Percentiles rank a stretch among this genome's conserved stretches.
Conservation (phyloP, 2,888 invertebrate species). For the Xanthorhoe designata region DNA sequence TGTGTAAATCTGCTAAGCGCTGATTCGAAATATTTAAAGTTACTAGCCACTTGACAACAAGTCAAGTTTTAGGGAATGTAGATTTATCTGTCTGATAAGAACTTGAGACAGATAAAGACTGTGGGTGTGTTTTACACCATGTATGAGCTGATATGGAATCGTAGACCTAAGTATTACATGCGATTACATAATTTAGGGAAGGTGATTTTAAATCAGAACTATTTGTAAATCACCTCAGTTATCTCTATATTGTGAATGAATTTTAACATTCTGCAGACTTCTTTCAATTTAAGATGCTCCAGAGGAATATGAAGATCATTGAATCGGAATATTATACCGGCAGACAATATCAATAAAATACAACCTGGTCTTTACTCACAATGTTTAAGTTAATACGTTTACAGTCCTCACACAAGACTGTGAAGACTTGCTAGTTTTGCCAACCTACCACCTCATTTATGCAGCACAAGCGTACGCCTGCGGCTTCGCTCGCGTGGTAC, state of each 20-base stretch:
- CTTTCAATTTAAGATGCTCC: neutral
- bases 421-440: no score
- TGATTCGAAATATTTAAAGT: no score
- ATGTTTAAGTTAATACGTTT: no score
- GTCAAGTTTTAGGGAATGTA: constrained; percentile 3
- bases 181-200: constrained; percentile 5
- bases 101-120: constrained; percentile 5
- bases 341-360: no score
- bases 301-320: neutral
- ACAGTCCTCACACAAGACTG: no score
- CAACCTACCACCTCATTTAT: no score
- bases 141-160: constrained; percentile 6
- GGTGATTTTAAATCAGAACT: neutral
- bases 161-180: neutral
- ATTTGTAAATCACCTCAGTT: neutral
- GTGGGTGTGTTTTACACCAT: constrained; percentile 14
- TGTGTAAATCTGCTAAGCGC: no score
- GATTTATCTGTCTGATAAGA: constrained; percentile 14
- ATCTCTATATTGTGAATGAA: neutral
- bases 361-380: no score
- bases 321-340: neutral
- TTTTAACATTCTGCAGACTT: no score
- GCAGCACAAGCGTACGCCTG: no score
- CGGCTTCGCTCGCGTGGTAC: no score
- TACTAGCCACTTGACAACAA: neutral